A percentile compares a stretch with the other conserved stretches of the same genome.
Conservation (phyloP, 1,140 invertebrate species). For the Magallana gigas region DNA sequence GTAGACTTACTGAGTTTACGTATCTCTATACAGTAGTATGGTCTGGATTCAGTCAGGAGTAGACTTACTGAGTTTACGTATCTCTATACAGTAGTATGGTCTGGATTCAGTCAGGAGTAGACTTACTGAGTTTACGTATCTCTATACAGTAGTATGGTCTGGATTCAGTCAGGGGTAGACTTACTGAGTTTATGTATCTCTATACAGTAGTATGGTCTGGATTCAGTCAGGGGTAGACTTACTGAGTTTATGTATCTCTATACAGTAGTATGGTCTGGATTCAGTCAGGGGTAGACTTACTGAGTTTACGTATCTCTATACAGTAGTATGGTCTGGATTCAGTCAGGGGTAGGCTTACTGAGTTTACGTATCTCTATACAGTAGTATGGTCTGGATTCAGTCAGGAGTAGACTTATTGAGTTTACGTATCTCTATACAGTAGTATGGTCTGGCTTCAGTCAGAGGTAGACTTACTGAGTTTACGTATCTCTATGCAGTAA, state of each 20-base stretch:
- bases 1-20: conserved; percentile 64
- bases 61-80: conserved; percentile 67
- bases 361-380: conserved; percentile 70
- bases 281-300: conserved; percentile 68
- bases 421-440: conserved; percentile 70
- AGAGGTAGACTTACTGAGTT: conserved; percentile 68
- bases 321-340: conserved; percentile 68
- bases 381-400: conserved; percentile 67
- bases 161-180: conserved; percentile 68
- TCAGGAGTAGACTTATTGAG: conserved; percentile 69
- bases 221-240: conserved; percentile 67
- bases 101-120: conserved; percentile 68
- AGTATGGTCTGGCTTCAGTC: conserved; percentile 67
- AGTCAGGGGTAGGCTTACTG: conserved; percentile 68
- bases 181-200: conserved; percentile 68
- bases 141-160: conserved; percentile 70
- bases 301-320: conserved; percentile 69
- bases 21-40: conserved; percentile 72
- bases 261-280: conserved; percentile 68
- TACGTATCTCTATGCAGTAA: conserved; percentile 72
- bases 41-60: conserved; percentile 67
- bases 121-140: conserved; percentile 66
- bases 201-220: conserved; percentile 69
- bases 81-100: conserved; percentile 70
- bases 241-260: conserved; percentile 70